phyloP scores from a whole-genome alignment of 2,113 vertebrate genomes.

The Pavo muticus region DNA sequence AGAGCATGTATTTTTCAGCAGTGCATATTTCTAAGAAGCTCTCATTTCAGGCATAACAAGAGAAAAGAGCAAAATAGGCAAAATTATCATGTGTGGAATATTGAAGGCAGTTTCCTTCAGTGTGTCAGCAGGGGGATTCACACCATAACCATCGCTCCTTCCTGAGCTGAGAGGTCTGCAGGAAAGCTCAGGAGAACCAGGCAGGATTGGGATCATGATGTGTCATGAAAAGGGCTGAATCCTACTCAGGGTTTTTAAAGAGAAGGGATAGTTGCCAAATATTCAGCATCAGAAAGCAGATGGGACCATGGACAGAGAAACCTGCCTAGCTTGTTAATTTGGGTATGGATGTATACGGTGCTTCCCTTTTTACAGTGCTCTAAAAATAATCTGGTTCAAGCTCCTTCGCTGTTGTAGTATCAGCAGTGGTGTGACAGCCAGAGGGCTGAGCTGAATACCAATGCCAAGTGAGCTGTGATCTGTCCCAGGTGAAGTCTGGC shows the following conservation, averaged over 20 bases:
- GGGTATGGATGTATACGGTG: accelerated
- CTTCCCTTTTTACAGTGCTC: neutral
- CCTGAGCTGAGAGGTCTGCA: accelerated
- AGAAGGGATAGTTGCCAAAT: neutral
- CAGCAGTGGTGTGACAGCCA: neutral
- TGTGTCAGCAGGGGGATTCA: neutral
- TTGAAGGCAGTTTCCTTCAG: neutral
- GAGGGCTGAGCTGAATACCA: neutral
- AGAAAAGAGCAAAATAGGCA: neutral
- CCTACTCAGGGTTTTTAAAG: neutral
- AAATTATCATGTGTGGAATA: neutral
- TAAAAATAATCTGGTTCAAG: neutral
- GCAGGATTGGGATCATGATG: neutral
- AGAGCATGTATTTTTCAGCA: neutral
- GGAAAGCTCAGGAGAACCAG: neutral
- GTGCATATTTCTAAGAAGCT: accelerated
- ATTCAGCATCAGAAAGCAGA: neutral
- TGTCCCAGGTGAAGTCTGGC: neutral
- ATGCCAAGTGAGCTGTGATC: neutral
- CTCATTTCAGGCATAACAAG: neutral
- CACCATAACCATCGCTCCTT: neutral
- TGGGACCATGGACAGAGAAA: constrained; percentile 36
- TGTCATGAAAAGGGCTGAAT: accelerated
- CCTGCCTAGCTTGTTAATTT: neutral
- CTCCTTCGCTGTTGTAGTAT: accelerated